Conservation (phyloP, 2,113 vertebrate species). For the zebrafish (Danio rerio) region GRCz12tu NC_133186.1:40618001-40618500, state of each 20-base stretch:
- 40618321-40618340: not conserved
- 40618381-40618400: too few species aligned
- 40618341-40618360: too few species aligned
- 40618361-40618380: too few species aligned
- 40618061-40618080: not conserved
- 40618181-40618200: conserved; percentile 26
- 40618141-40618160: conserved; percentile 1
- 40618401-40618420: too few species aligned
- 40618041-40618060: not conserved
- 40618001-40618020: too few species aligned
- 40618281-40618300: not conserved
- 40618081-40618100: not conserved
- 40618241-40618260: not conserved
- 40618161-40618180: not conserved
- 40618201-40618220: not conserved
- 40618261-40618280: not conserved
- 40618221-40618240: conserved; percentile 19
- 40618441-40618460: too few species aligned
- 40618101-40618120: not conserved
- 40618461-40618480: too few species aligned
- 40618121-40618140: not conserved
- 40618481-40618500: too few species aligned
- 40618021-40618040: too few species aligned
- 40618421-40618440: too few species aligned
- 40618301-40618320: not conserved